Evolutionary conservation across 1,140 invertebrate genomes (phyloP).

Genomic region (Daktulosphaira vitifoliae): DNA sequence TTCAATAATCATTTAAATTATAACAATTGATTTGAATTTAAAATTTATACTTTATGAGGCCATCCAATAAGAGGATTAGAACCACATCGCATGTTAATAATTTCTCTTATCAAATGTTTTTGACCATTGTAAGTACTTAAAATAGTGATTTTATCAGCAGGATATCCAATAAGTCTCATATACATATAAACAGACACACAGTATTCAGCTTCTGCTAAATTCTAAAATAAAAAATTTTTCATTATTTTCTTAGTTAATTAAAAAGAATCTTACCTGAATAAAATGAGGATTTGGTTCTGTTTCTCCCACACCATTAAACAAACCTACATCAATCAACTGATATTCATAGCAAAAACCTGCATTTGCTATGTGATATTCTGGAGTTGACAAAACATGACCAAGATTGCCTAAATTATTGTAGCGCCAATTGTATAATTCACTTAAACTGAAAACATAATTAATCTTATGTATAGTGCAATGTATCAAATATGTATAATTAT

Average conservation of each 20-base stretch:
- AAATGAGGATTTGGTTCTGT: slow-evolving; percentile 97
- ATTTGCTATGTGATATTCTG: slow-evolving; percentile 84
- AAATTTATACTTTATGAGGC: slow-evolving; percentile 71
- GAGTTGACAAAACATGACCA: slow-evolving; percentile 67
- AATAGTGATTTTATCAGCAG: slow-evolving; percentile 95
- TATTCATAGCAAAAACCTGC: slow-evolving; percentile 88
- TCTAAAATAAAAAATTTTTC: slow-evolving; percentile 50
- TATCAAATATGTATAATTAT: no score
- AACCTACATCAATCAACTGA: slow-evolving; percentile 92
- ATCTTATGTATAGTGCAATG: no score
- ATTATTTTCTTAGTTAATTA: neutral
- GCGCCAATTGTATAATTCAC: slow-evolving; percentile 93
- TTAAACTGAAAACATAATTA: slow-evolving; percentile 67
- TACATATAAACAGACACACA: slow-evolving; percentile 97
- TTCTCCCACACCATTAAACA: slow-evolving; percentile 95
- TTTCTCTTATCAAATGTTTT: slow-evolving; percentile 93
- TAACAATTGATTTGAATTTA: neutral
- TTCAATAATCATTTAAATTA: neutral
- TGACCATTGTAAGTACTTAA: slow-evolving; percentile 99
- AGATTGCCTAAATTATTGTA: slow-evolving; percentile 93
- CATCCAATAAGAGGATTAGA: slow-evolving; percentile 93
- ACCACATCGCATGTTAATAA: slow-evolving; percentile 87
- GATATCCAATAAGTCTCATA: slow-evolving; percentile 95
- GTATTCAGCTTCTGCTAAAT: slow-evolving; percentile 97
- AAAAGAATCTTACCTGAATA: slow-evolving; percentile 63